Conservation (phyloP, 2,797 vertebrate genomes). For the Avahi laniger region DNA sequence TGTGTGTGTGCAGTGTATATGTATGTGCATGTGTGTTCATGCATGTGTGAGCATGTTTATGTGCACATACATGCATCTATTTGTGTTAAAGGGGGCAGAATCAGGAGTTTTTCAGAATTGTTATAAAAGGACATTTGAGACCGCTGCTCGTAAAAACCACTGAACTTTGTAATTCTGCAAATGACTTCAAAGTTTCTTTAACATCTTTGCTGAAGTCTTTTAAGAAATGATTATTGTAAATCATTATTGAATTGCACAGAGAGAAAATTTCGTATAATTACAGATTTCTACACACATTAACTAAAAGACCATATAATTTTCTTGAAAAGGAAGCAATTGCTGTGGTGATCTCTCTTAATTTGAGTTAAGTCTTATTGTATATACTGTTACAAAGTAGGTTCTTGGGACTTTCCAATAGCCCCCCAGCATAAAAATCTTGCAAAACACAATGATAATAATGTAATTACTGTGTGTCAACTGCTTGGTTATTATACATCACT, state of each 20-base stretch:
- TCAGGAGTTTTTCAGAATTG: not conserved
- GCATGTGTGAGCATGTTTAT: not conserved
- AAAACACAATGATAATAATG: conserved; percentile 59
- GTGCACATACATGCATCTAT: not conserved
- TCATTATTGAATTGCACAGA: conserved; percentile 3
- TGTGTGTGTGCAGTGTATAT: not conserved
- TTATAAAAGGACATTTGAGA: not conserved
- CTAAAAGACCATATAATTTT: conserved; percentile 25
- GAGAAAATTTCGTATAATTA: not conserved
- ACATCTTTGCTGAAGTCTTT: not conserved
- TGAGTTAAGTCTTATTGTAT: conserved; percentile 23
- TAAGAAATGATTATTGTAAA: not conserved
- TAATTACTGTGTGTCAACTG: conserved; percentile 66
- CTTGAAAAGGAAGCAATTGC: conserved; percentile 23
- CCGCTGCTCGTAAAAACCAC: not conserved
- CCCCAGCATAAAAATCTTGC: conserved; percentile 26
- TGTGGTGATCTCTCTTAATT: conserved; percentile 57
- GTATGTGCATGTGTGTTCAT: not conserved
- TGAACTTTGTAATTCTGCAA: not conserved
- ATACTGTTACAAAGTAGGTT: conserved; percentile 36
- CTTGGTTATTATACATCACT: conserved; percentile 72
- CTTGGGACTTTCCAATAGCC: conserved; percentile 43
- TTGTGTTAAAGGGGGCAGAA: not conserved
- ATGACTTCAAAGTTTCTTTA: not conserved
- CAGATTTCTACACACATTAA: conserved; percentile 35